Conservation (phyloP, 2,113 vertebrate genomes). For the Calypte anna region DNA sequence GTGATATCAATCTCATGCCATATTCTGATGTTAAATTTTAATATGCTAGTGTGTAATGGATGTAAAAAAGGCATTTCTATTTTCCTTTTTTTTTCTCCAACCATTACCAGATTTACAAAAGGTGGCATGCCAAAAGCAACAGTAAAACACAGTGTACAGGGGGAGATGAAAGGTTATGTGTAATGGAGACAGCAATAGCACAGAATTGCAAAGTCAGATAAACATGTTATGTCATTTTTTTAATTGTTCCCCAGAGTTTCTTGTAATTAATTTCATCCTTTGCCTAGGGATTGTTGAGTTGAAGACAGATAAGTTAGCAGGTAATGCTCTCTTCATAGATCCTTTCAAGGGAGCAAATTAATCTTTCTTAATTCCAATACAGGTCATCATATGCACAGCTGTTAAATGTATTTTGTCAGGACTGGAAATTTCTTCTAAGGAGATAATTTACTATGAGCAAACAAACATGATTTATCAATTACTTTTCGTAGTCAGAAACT, state of each 20-base stretch:
- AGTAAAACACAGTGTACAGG: not conserved
- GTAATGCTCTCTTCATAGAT: not conserved
- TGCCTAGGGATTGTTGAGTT: constrained; percentile 4
- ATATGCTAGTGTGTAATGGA: not conserved
- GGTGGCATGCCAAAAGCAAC: not conserved
- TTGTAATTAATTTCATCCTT: constrained; percentile 2
- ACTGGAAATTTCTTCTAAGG: not conserved
- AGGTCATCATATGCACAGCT: not conserved
- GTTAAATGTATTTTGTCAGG: not conserved
- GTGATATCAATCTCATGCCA: not conserved
- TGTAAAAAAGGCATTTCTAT: not conserved
- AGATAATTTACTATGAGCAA: not conserved
- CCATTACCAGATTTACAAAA: not conserved
- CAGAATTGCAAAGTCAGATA: not conserved
- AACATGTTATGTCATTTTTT: not conserved
- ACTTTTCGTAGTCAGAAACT: not conserved
- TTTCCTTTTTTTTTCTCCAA: not conserved
- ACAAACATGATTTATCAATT: not conserved
- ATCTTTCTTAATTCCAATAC: not conserved
- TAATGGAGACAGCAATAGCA: not conserved
- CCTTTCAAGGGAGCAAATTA: not conserved
- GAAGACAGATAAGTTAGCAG: not conserved
- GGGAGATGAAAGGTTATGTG: not conserved
- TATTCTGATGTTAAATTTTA: not conserved
- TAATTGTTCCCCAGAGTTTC: not conserved